These are phyloP conservation scores for Gymnosoma rotundatum DNA, from an alignment of 2,888 invertebrate species.

Conservation along the genomic window DNA sequence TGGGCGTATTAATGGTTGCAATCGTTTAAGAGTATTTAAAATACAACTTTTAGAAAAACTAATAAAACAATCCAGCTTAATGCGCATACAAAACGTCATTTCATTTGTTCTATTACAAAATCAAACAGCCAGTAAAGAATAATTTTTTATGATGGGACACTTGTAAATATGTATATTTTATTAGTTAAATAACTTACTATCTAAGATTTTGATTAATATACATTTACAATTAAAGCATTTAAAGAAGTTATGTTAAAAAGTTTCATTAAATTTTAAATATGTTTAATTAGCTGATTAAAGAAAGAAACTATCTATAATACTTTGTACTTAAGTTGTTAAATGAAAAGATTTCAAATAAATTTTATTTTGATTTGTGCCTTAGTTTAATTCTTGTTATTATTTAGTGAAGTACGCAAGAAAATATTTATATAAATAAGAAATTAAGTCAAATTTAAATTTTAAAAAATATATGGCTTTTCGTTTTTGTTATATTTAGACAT, in stretches of 20 bases:
- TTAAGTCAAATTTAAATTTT: neutral
- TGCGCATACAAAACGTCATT: slow-evolving; percentile 78
- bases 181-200: slow-evolving; percentile 40
- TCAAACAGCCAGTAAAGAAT: slow-evolving; percentile 37
- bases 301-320: slow-evolving; percentile 59
- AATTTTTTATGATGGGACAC: neutral
- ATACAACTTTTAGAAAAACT: slow-evolving; percentile 71
- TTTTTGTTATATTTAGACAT: slow-evolving; percentile 65
- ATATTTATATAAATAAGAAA: neutral
- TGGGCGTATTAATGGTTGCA: slow-evolving; percentile 76
- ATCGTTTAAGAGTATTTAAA: slow-evolving; percentile 77
- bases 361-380: slow-evolving; percentile 31
- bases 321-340: slow-evolving; percentile 66
- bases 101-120: slow-evolving; percentile 77
- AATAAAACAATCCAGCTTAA: slow-evolving; percentile 71
- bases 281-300: slow-evolving; percentile 5
- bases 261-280: slow-evolving; percentile 22
- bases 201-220: slow-evolving; percentile 32
- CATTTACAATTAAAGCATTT: slow-evolving; percentile 41
- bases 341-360: slow-evolving; percentile 44
- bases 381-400: neutral
- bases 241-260: slow-evolving; percentile 39
- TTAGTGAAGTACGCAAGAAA: neutral
- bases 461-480: neutral
- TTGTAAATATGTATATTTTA: slow-evolving; percentile 48